Base-by-base conservation (phyloP, 2,888 invertebrate genomes). In the Lasioglossum oenotherae region DNA sequence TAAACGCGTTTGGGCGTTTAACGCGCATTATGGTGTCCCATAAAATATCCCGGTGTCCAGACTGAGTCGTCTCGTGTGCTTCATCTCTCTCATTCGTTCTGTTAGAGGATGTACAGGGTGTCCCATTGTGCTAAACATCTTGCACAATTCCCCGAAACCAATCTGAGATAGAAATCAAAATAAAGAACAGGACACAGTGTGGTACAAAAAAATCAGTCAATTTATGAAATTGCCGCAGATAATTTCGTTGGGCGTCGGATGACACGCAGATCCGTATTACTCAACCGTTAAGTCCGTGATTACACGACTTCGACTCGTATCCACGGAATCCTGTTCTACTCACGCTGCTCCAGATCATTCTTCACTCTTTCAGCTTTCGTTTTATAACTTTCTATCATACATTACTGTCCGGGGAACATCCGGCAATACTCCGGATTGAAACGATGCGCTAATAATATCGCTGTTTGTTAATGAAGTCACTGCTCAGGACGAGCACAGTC, bases 1-100 rank as follows among this genome's bases (percentile, higher is more conserved):
- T 91, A 80, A 85, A 81, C 80, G 81, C 82, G 85, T 84, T 89
- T 86, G 81, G 84, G 79, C 85, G 83, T 91, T 91, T 86, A 88
- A 85, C 81, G 78, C 49, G 85, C 85, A 74, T 84, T 85, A 90
- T 82, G 82, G 80, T 64, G 74, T 81, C 12, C 80, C 84, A 78
- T 91, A 88, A 90, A 89, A 69, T 81, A 86, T 85, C 49, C 82
- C 57, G 80, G 38, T 85, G 79, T 72, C 78, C 77, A 31, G 80
- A 74, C 53, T n/a, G 76, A 80, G 78, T 75, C 84, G 67, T 81
- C 74, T 60, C 64, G n/a, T 74, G 31, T 35, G 74, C 84, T 86
- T 73, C 78, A 35, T 77, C 83, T 76, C 27, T 60, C 44, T 35
- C 46, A 77, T 78, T 49, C 71, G 57, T 69, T 35, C 49, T 27